Conservation (phyloP, 1,140 invertebrate species). For the Camponotus floridanus region DNA sequence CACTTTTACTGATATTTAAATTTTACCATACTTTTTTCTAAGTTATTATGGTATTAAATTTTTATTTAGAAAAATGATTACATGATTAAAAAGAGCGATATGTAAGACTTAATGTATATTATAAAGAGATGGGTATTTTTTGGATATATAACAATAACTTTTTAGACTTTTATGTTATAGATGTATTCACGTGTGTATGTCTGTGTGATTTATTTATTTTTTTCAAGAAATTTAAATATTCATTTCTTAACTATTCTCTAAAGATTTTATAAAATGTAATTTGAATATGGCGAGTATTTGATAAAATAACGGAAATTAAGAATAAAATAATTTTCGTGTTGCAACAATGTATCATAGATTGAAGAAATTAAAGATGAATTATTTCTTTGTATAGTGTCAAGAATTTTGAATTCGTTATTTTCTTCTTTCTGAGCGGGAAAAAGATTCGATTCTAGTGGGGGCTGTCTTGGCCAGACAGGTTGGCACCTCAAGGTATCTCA, state of each 20-base stretch:
- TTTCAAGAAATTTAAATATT: too few relatives aligned
- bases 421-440: slow-evolving; percentile 59
- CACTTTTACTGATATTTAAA: too few relatives aligned
- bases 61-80: too few relatives aligned
- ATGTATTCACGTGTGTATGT: too few relatives aligned
- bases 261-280: not conserved
- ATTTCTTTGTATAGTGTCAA: slow-evolving; percentile 73
- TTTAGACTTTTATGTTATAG: too few relatives aligned
- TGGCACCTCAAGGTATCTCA: slow-evolving; percentile 71
- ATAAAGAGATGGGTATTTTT: too few relatives aligned
- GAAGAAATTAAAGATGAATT: slow-evolving; percentile 69
- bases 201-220: too few relatives aligned
- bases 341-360: slow-evolving; percentile 19
- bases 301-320: not conserved
- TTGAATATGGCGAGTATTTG: not conserved
- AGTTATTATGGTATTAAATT: too few relatives aligned
- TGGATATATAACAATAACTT: too few relatives aligned
- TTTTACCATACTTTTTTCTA: too few relatives aligned
- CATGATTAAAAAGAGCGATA: too few relatives aligned
- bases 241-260: not conserved
- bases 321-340: slow-evolving; percentile 40
- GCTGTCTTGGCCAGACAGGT: slow-evolving; percentile 73
- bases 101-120: too few relatives aligned
- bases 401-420: slow-evolving; percentile 78
- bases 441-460: slow-evolving; percentile 41